These are phyloP conservation scores for Sipha flava DNA, from an alignment of 1,140 invertebrate species.

Conservation along the genomic window DNA sequence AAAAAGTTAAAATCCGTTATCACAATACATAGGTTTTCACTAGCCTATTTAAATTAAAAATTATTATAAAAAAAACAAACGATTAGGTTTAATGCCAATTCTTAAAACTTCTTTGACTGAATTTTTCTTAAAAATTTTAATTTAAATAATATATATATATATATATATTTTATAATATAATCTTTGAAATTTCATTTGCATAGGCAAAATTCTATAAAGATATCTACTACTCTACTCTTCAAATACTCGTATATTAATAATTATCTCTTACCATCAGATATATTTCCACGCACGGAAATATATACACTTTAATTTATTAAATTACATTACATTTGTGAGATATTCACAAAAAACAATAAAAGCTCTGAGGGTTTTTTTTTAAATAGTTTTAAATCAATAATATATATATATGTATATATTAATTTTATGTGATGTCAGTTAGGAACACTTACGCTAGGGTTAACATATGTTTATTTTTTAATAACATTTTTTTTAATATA, in stretches of 20 bases:
- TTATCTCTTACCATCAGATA: not conserved
- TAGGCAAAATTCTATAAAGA: not conserved
- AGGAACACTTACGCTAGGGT: slow-evolving; percentile 10
- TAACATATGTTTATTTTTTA: not conserved
- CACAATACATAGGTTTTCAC: slow-evolving; percentile 31
- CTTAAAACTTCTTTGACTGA: slow-evolving; percentile 17
- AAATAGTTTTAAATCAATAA: not conserved
- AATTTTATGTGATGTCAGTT: slow-evolving; percentile 12
- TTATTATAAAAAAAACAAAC: slow-evolving; percentile 5
- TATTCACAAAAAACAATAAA: not conserved
- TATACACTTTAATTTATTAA: not conserved
- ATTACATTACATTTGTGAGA: slow-evolving; percentile 1
- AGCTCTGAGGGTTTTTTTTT: not conserved
- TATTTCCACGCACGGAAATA: not conserved
- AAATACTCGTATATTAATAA: slow-evolving; percentile 18
- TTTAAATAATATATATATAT: not conserved
- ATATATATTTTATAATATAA: not conserved
- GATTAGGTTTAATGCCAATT: slow-evolving; percentile 11
- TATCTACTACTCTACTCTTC: not conserved
- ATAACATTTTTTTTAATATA: not conserved
- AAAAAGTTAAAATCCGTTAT: slow-evolving; percentile 23
- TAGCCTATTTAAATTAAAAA: slow-evolving; percentile 28
- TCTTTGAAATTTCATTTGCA: not conserved
- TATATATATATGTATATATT: not conserved
- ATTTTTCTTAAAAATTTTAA: not conserved